Percentiles rank a stretch among this genome's conserved stretches.
phyloP scores from a whole-genome alignment of 2,113 vertebrate species.

The Cottus gobio region DNA sequence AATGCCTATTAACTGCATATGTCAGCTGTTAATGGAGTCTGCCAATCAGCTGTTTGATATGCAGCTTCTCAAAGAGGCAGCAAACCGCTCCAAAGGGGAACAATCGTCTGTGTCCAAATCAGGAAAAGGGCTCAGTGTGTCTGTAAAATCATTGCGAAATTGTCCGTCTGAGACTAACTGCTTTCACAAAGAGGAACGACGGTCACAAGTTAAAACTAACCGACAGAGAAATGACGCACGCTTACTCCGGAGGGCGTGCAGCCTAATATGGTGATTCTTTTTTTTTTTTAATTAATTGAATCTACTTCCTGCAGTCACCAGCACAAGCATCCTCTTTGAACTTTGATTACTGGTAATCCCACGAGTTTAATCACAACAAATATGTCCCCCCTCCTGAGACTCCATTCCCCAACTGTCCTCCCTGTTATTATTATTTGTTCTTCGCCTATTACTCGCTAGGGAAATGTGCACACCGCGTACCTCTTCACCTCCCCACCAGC shows the following conservation, averaged over 20 bases:
- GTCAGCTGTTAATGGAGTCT: conserved; percentile 20
- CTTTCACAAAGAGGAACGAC: conserved; percentile 14
- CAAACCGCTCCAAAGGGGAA: background rate
- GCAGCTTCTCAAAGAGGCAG: conserved; percentile 10
- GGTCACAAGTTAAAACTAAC: conserved; percentile 21
- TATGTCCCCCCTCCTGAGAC: background rate
- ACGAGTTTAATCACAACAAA: conserved; percentile 2
- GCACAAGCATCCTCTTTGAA: background rate
- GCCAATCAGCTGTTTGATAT: conserved; percentile 24
- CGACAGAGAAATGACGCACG: background rate
- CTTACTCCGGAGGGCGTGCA: background rate
- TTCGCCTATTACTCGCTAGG: background rate
- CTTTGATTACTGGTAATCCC: conserved; percentile 3
- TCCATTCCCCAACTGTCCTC: background rate
- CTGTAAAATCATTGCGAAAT: conserved; percentile 38
- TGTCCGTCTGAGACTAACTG: background rate
- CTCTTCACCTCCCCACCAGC: conserved; percentile 8
- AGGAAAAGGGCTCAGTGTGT: conserved; percentile 11
- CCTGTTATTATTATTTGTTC: conserved; percentile 3
- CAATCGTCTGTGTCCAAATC: conserved; percentile 19
- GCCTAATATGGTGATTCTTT: background rate
- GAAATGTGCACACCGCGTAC: background rate
- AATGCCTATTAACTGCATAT: conserved; percentile 26
- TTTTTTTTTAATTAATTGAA: background rate
- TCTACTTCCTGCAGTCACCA: background rate